phyloP scores from a whole-genome alignment of 2,888 invertebrate genomes.

The Cheiracanthium punctorium region DNA sequence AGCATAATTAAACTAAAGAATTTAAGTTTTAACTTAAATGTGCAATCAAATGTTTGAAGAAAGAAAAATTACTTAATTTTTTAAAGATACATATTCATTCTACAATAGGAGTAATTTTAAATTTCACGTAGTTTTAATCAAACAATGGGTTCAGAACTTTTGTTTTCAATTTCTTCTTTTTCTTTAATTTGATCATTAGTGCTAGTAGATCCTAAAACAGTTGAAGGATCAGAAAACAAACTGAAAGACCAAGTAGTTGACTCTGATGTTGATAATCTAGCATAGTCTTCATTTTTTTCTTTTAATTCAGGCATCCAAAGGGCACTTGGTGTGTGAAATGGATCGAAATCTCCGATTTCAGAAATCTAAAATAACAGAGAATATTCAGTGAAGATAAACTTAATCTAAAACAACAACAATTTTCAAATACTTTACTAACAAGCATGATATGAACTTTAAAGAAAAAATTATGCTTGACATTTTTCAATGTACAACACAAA shows the following conservation, averaged over 20 bases:
- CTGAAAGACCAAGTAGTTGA: constrained; percentile 61
- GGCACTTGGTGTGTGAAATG: constrained; percentile 59
- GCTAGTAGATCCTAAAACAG: constrained; percentile 18
- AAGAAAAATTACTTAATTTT: too few species aligned
- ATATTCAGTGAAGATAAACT: neutral
- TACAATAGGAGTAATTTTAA: too few species aligned
- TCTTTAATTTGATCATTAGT: constrained; percentile 8
- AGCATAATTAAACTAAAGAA: too few species aligned
- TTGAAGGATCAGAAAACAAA: constrained; percentile 57
- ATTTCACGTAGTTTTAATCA: too few species aligned
- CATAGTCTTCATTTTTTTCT: constrained; percentile 35
- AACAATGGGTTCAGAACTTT: neutral
- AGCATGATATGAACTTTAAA: too few species aligned
- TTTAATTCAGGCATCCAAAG: constrained; percentile 52
- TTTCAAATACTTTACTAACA: neutral
- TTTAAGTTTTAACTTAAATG: too few species aligned
- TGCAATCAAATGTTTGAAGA: too few species aligned
- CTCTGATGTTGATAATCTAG: constrained; percentile 17
- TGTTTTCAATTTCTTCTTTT: neutral
- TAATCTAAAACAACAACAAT: neutral
- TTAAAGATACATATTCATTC: too few species aligned
- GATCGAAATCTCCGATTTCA: constrained; percentile 45
- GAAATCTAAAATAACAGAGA: constrained; percentile 23
- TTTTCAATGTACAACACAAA: too few species aligned
- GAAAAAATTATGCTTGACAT: too few species aligned